phyloP scores from a whole-genome alignment of 2,888 invertebrate species.

The Leucophenga maculata region DNA sequence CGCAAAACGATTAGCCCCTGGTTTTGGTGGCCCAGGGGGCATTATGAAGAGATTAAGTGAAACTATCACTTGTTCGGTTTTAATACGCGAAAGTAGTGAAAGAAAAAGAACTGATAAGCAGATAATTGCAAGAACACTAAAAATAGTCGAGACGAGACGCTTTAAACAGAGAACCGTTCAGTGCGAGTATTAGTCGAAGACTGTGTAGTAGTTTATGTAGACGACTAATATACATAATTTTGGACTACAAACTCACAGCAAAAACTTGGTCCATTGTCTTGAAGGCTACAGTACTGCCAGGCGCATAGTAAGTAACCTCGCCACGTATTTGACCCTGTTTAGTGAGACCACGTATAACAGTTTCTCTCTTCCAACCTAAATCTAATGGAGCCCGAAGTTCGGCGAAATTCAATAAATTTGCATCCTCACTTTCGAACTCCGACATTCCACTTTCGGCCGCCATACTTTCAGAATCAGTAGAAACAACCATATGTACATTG shows the following conservation, averaged over 20 bases:
- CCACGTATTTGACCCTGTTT: constrained; percentile 90
- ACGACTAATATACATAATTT: background rate
- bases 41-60: too few species aligned
- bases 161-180: too few species aligned
- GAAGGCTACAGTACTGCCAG: constrained; percentile 77
- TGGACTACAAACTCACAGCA: constrained; percentile 74
- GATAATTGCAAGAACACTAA: too few species aligned
- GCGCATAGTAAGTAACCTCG: constrained; percentile 91
- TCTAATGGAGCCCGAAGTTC: constrained; percentile 79
- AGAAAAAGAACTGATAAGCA: too few species aligned
- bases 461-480: constrained; percentile 76
- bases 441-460: constrained; percentile 76
- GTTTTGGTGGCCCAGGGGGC: too few species aligned
- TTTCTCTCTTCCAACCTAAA: constrained; percentile 93
- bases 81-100: too few species aligned
- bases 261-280: constrained; percentile 79
- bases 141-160: too few species aligned
- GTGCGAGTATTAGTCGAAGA: too few species aligned
- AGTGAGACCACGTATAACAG: constrained; percentile 88
- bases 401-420: constrained; percentile 72
- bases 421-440: constrained; percentile 76
- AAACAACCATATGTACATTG: constrained; percentile 74
- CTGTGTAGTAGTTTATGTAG: background rate
- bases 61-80: too few species aligned
- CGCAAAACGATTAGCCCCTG: too few species aligned